These are phyloP conservation scores for Brienomyrus longianalis DNA, from an alignment of 2,113 vertebrate species.

Conservation along the genomic window DNA sequence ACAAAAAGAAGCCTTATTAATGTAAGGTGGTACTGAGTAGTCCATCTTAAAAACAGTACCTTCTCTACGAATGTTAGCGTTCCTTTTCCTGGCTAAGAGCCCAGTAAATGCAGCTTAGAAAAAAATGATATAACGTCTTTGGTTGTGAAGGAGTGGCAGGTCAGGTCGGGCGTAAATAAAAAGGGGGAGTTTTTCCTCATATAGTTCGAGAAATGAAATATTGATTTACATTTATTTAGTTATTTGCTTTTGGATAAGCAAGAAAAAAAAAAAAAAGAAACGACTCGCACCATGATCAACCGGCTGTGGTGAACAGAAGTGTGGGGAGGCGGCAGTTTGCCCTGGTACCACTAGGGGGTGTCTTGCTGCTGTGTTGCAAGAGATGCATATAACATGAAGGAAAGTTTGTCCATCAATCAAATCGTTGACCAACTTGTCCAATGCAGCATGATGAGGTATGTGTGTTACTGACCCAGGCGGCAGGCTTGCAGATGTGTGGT, in stretches of 20 bases:
- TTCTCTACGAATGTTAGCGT: background rate
- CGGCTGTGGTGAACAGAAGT: background rate
- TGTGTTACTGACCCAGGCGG: background rate
- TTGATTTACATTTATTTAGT: background rate
- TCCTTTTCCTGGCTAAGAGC: background rate
- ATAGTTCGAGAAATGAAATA: background rate
- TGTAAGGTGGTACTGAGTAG: background rate
- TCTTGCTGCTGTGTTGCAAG: background rate
- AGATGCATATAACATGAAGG: background rate
- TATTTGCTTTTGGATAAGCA: background rate
- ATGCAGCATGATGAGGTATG: background rate
- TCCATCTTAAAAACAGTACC: background rate
- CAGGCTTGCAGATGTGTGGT: background rate
- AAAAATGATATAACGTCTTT: background rate
- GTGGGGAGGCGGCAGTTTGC: background rate
- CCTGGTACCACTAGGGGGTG: background rate
- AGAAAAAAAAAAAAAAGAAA: no score
- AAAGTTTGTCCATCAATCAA: background rate
- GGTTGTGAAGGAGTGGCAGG: background rate
- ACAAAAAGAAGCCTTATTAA: no score
- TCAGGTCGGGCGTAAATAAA: background rate
- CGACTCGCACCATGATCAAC: no score
- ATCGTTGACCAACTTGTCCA: background rate
- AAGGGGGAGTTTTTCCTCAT: background rate
- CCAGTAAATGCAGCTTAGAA: background rate